Percentiles rank a stretch among this genome's conserved stretches.
Evolutionary conservation across 2,888 invertebrate species (phyloP).

Genomic region (Aleiodes leptofemur): DNA sequence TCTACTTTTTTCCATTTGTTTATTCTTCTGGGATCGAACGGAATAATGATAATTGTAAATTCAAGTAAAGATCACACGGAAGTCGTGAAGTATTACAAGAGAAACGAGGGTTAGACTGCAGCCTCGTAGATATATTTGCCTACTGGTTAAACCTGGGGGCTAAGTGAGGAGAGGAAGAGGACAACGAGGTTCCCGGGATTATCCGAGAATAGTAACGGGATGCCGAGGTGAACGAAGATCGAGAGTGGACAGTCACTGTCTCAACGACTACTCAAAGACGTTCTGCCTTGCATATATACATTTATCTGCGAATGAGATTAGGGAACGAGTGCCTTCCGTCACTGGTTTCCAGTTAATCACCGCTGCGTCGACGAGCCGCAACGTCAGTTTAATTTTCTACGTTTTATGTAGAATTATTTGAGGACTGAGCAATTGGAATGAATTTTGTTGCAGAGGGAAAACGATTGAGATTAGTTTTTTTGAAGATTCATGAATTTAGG

Average conservation of each 20-base stretch:
- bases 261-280: background rate
- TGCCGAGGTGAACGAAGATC: constrained; percentile 61
- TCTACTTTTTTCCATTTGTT: background rate
- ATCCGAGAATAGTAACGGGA: constrained; percentile 73
- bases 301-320: constrained; percentile 9
- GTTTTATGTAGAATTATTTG: background rate
- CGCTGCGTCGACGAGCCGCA: background rate
- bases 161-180: constrained; percentile 54
- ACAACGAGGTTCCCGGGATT: constrained; percentile 66
- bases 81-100: constrained; percentile 18
- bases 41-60: background rate
- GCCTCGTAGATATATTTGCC: constrained; percentile 72
- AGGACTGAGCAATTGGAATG: no score
- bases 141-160: constrained; percentile 59
- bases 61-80: constrained; percentile 7
- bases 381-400: background rate
- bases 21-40: background rate
- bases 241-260: constrained; percentile 55
- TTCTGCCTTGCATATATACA: constrained; percentile 4
- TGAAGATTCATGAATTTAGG: no score
- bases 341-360: constrained; percentile 17
- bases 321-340: constrained; percentile 25
- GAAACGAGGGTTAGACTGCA: constrained; percentile 27
- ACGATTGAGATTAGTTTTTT: no score
- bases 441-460: no score